A percentile compares a stretch with the other conserved stretches of the same genome.
These are phyloP conservation scores for Scytalopus superciliaris DNA, from an alignment of 2,113 vertebrate genomes.

Conservation along the genomic window DNA sequence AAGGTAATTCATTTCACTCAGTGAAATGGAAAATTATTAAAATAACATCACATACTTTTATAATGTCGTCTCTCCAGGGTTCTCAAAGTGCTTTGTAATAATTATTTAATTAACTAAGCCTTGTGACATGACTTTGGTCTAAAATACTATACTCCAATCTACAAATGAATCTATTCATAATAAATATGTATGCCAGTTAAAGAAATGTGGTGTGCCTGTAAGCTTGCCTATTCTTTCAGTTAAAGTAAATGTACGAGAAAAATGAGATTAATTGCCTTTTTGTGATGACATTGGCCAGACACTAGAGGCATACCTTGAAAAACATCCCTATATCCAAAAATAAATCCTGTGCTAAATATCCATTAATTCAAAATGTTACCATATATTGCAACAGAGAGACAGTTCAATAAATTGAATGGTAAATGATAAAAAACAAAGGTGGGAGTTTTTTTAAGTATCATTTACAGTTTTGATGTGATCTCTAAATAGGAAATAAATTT, in stretches of 20 bases:
- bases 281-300: neutral
- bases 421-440: neutral
- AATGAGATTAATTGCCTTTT: neutral
- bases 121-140: constrained; percentile 17
- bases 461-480: neutral
- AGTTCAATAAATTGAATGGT: neutral
- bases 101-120: constrained; percentile 51
- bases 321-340: neutral
- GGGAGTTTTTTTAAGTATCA: rapidly evolving
- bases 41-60: constrained; percentile 32
- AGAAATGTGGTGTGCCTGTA: neutral
- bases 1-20: constrained; percentile 4
- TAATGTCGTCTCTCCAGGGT: constrained; percentile 18
- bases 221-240: neutral
- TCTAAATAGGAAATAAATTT: neutral
- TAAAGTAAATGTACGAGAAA: neutral
- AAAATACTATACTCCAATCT: constrained; percentile 3
- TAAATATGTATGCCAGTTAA: neutral
- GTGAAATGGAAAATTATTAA: constrained; percentile 51
- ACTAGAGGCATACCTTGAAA: neutral
- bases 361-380: neutral
- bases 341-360: neutral
- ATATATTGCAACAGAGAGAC: neutral
- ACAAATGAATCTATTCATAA: constrained; percentile 2
- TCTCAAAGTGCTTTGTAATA: constrained; percentile 50